Evolutionary conservation across 2,113 vertebrate genomes (phyloP).

Genomic region (Sarotherodon lohbergeri): DNA sequence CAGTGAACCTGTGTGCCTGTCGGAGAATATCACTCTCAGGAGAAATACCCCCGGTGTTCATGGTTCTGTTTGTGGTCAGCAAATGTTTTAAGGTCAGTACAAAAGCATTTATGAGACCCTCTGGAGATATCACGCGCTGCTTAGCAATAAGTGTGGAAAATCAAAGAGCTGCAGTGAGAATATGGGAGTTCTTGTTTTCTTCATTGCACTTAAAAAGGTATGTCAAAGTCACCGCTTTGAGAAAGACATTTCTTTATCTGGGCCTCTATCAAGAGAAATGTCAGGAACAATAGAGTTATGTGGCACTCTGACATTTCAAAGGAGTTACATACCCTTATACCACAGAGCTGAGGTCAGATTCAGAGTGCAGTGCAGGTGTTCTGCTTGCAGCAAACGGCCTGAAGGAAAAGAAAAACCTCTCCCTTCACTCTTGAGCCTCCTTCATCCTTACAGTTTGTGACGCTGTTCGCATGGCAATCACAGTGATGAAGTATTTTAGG

Average conservation of each 20-base stretch:
- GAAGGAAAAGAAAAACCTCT: not conserved
- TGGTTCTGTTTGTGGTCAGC: conserved; percentile 52
- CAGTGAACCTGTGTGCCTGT: conserved; percentile 53
- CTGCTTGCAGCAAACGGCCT: conserved; percentile 32
- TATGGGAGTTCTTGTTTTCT: conserved; percentile 31
- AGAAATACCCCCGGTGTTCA: conserved; percentile 7
- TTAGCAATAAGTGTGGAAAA: conserved; percentile 43
- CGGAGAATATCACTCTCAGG: conserved; percentile 49
- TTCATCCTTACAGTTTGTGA: not conserved
- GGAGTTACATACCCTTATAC: conserved; percentile 38
- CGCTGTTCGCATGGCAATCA: not conserved
- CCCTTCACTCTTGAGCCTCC: not conserved
- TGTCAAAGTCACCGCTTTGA: conserved; percentile 5
- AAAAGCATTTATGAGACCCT: conserved; percentile 49
- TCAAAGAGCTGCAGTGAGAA: conserved; percentile 36
- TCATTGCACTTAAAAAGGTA: conserved; percentile 8
- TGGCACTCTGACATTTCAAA: conserved; percentile 49
- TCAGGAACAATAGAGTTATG: conserved; percentile 48
- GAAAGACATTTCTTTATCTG: conserved; percentile 30
- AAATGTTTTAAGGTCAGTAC: conserved; percentile 52
- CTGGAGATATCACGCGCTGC: conserved; percentile 24
- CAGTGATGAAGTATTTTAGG: not conserved
- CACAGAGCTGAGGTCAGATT: conserved; percentile 32
- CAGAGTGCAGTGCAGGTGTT: conserved; percentile 56
- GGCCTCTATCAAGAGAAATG: not conserved